These are phyloP conservation scores for Gavia stellata DNA, from an alignment of 2,113 vertebrate genomes.

Conservation along the genomic window DNA sequence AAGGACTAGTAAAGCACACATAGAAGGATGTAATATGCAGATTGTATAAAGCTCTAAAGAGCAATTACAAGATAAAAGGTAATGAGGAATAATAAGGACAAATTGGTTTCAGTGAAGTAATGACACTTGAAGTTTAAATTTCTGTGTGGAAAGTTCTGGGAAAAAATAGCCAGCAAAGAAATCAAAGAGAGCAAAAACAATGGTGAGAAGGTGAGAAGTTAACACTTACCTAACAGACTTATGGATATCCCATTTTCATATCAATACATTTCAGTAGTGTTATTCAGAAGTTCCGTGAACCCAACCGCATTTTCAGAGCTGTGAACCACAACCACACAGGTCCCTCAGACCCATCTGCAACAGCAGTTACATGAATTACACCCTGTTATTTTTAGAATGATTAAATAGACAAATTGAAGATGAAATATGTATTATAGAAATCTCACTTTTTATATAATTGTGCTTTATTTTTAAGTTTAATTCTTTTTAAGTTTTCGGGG, in stretches of 20 bases:
- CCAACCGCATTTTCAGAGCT: neutral
- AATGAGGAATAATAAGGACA: conserved; percentile 68
- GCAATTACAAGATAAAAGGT: conserved; percentile 61
- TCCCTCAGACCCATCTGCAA: neutral
- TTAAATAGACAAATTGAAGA: neutral
- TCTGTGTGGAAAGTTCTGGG: neutral
- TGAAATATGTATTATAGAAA: neutral
- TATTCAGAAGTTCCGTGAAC: neutral
- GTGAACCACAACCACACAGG: neutral
- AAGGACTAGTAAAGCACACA: conserved; percentile 13
- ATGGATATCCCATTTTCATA: neutral
- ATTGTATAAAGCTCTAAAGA: conserved; percentile 55
- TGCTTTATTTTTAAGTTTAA: neutral
- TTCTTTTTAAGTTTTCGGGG: neutral
- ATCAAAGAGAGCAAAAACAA: neutral
- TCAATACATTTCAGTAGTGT: neutral
- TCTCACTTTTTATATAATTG: neutral
- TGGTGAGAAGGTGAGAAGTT: neutral
- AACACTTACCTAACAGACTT: neutral
- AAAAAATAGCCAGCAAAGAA: neutral
- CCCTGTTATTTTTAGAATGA: neutral
- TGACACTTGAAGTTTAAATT: conserved; percentile 52
- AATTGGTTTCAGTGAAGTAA: conserved; percentile 56
- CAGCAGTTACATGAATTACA: neutral
- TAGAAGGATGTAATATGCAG: conserved; percentile 30